These are phyloP conservation scores for Gnathonemus echidnorhynchus DNA, from an alignment of 2,113 vertebrate genomes.

Conservation along the genomic window DNA sequence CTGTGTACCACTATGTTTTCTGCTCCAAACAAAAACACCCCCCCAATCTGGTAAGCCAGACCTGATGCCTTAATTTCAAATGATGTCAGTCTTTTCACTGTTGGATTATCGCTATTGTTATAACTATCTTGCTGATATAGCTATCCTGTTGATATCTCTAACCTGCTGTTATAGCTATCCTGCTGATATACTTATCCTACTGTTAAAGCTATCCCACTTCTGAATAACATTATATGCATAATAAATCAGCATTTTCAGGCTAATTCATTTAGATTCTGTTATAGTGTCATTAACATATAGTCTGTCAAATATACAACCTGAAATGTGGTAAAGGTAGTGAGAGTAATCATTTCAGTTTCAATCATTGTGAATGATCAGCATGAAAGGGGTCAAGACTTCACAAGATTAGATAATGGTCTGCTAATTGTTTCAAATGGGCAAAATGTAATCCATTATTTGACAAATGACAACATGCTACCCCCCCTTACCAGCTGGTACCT, in stretches of 20 bases:
- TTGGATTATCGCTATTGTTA: neutral
- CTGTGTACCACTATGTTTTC: conserved; percentile 58
- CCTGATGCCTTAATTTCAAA: neutral
- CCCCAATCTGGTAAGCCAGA: conserved; percentile 61
- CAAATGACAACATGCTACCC: too few species aligned
- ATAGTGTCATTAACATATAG: too few species aligned
- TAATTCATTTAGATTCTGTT: neutral
- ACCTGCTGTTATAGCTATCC: neutral
- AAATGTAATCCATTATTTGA: too few species aligned
- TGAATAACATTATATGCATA: neutral
- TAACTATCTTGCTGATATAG: neutral
- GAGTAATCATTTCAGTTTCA: neutral
- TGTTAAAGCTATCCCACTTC: neutral
- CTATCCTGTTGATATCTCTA: neutral
- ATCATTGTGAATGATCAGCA: neutral
- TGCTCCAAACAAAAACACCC: conserved; percentile 59
- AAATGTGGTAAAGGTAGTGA: neutral
- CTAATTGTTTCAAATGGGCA: too few species aligned
- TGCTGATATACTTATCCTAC: neutral
- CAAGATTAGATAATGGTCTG: neutral
- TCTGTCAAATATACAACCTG: too few species aligned
- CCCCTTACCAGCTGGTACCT: neutral
- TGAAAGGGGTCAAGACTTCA: neutral
- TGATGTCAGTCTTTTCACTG: neutral
- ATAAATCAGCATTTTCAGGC: neutral